A percentile compares a stretch with the other conserved stretches of the same genome.
These are phyloP conservation scores for Tanytarsus gracilentus DNA, from an alignment of 2,888 invertebrate genomes.

Conservation along the genomic window DNA sequence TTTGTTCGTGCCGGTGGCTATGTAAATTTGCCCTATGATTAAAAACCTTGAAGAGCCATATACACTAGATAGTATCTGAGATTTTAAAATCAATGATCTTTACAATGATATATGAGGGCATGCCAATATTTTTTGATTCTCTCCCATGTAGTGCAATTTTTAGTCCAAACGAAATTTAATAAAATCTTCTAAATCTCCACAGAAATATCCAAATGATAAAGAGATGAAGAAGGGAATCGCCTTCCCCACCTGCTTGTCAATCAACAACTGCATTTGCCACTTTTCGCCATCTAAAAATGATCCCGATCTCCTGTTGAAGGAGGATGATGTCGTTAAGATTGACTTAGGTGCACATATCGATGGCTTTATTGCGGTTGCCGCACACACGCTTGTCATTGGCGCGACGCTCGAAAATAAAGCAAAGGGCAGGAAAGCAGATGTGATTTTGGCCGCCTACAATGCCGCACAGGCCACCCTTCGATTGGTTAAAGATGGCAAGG, in stretches of 20 bases:
- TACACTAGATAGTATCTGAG: constrained; percentile 29
- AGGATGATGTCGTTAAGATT: constrained; percentile 93
- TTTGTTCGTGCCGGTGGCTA: neutral
- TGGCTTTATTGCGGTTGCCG: constrained; percentile 97
- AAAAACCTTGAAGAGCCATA: constrained; percentile 23
- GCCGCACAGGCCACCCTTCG: constrained; percentile 93
- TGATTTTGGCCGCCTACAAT: constrained; percentile 86
- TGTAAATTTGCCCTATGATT: constrained; percentile 21
- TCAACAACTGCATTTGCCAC: constrained; percentile 99
- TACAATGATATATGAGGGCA: constrained; percentile 29
- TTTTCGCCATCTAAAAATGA: constrained; percentile 94
- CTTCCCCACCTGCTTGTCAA: constrained; percentile 96
- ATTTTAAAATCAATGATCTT: constrained; percentile 25
- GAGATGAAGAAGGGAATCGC: constrained; percentile 97
- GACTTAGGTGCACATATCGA: constrained; percentile 98
- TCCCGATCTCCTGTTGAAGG: constrained; percentile 72
- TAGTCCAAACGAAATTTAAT: neutral
- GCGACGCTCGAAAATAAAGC: constrained; percentile 63
- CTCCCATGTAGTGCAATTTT: neutral
- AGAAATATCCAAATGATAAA: constrained; percentile 90
- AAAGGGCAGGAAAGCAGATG: constrained; percentile 87
- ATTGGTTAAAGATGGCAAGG: constrained; percentile 82
- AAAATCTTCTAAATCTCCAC: neutral
- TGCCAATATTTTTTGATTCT: neutral
- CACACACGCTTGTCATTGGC: constrained; percentile 89